These are phyloP conservation scores for Diplosoma virens DNA, from an alignment of 23 tunicate species.

Conservation along the genomic window DNA sequence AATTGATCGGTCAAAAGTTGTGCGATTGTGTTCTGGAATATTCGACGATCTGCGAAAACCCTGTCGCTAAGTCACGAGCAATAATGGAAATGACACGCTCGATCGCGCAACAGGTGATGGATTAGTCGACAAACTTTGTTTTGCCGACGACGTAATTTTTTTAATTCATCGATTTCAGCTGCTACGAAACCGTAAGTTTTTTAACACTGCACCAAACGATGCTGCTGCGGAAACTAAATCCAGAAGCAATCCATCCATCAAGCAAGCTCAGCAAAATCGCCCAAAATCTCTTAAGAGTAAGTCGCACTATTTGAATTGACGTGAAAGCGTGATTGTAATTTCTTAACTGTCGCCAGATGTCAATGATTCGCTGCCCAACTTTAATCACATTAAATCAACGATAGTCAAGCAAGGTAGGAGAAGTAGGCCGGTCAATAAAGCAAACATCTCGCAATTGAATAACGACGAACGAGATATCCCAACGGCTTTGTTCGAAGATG, in stretches of 20 bases:
- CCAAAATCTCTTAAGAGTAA: no score
- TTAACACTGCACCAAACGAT: no score
- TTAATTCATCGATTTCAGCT: no score
- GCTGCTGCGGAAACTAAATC: no score
- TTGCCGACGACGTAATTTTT: not conserved
- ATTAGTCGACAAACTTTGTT: not conserved
- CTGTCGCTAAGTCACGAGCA: constrained; percentile 66
- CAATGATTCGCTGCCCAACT: not conserved
- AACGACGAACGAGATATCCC: no score
- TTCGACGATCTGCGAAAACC: constrained; percentile 48
- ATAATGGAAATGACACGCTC: constrained; percentile 78
- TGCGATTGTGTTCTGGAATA: constrained; percentile 89
- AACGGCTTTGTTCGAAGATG: no score
- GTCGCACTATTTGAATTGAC: not conserved
- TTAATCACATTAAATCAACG: constrained; percentile 9
- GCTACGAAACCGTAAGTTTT: no score
- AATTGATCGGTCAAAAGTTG: constrained; percentile 66
- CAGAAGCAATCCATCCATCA: no score
- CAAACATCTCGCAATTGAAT: no score
- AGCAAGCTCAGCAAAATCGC: no score
- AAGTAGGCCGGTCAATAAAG: no score
- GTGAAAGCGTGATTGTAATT: not conserved
- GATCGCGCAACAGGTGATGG: constrained; percentile 50
- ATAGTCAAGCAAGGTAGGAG: constrained; percentile 1
- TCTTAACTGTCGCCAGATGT: not conserved